Evolutionary conservation across 2,797 vertebrate species (phyloP).

Genomic region (Eidolon dupreanum): DNA sequence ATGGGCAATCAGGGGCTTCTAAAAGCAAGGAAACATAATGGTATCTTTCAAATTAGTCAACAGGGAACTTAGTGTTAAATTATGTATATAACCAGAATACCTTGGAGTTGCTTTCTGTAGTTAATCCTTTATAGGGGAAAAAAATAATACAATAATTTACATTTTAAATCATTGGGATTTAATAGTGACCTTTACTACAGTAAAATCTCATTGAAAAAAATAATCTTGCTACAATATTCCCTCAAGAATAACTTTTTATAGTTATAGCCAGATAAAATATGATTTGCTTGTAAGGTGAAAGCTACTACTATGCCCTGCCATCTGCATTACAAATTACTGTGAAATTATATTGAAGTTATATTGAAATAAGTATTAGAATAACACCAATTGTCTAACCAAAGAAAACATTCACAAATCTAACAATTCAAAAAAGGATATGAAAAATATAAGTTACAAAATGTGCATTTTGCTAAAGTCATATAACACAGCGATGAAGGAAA

Average conservation of each 20-base stretch:
- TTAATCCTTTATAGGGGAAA: slow-evolving; percentile 19
- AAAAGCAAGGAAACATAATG: slow-evolving; percentile 49
- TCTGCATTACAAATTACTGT: slow-evolving; percentile 56
- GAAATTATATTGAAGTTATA: slow-evolving; percentile 45
- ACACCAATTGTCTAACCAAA: slow-evolving; percentile 56
- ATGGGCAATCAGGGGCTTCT: background rate
- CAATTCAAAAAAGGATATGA: slow-evolving; percentile 42
- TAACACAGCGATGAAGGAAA: background rate
- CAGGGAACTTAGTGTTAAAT: slow-evolving; percentile 52
- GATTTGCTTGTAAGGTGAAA: slow-evolving; percentile 61
- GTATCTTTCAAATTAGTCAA: slow-evolving; percentile 62
- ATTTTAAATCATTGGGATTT: slow-evolving; percentile 62
- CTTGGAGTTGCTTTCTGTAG: slow-evolving; percentile 33
- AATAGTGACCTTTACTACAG: slow-evolving; percentile 33
- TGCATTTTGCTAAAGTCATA: slow-evolving; percentile 16
- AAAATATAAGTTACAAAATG: slow-evolving; percentile 36
- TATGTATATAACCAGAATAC: slow-evolving; percentile 28
- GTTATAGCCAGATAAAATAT: slow-evolving; percentile 65
- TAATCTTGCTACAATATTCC: slow-evolving; percentile 9
- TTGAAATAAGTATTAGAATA: slow-evolving; percentile 40
- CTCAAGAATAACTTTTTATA: slow-evolving; percentile 59
- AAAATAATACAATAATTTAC: slow-evolving; percentile 57
- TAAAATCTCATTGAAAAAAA: slow-evolving; percentile 38
- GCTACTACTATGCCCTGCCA: slow-evolving; percentile 3
- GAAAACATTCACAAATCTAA: slow-evolving; percentile 68